These are phyloP conservation scores for Ageneiosus marmoratus DNA, from an alignment of 2,113 vertebrate species.

Conservation along the genomic window DNA sequence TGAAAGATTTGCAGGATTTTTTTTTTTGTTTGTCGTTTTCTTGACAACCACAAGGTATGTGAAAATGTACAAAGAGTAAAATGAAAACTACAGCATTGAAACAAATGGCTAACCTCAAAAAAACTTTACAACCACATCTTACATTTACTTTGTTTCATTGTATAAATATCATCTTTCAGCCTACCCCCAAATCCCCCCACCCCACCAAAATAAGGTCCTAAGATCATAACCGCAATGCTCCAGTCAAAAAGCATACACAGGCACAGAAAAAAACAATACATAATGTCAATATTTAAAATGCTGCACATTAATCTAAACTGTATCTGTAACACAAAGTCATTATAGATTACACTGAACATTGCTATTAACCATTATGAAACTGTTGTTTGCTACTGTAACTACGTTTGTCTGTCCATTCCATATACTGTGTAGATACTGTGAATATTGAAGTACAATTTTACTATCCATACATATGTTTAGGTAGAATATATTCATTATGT, in stretches of 20 bases:
- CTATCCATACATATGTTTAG: slow-evolving; percentile 75
- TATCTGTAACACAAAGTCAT: slow-evolving; percentile 82
- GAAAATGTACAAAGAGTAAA: slow-evolving; percentile 66
- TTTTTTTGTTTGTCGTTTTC: slow-evolving; percentile 59
- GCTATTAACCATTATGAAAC: slow-evolving; percentile 77
- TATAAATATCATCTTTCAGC: slow-evolving; percentile 62
- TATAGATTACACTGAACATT: slow-evolving; percentile 81
- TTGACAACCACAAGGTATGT: slow-evolving; percentile 69
- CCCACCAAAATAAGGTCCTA: slow-evolving; percentile 37
- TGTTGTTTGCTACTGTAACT: slow-evolving; percentile 81
- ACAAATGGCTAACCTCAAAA: slow-evolving; percentile 71
- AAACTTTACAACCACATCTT: slow-evolving; percentile 78
- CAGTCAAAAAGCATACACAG: slow-evolving; percentile 64
- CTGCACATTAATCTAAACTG: slow-evolving; percentile 71
- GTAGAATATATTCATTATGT: slow-evolving; percentile 75
- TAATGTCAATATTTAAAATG: slow-evolving; percentile 76
- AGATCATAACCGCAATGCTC: slow-evolving; percentile 62
- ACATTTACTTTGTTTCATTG: slow-evolving; percentile 74
- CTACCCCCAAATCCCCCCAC: slow-evolving; percentile 41
- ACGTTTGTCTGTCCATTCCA: slow-evolving; percentile 81
- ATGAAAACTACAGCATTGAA: slow-evolving; percentile 72
- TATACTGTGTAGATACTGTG: slow-evolving; percentile 82
- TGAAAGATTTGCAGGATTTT: slow-evolving; percentile 35
- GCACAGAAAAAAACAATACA: slow-evolving; percentile 73
- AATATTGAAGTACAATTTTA: slow-evolving; percentile 78